Evolutionary conservation across 2,888 invertebrate species (phyloP).

Genomic region (Philereme transversata): DNA sequence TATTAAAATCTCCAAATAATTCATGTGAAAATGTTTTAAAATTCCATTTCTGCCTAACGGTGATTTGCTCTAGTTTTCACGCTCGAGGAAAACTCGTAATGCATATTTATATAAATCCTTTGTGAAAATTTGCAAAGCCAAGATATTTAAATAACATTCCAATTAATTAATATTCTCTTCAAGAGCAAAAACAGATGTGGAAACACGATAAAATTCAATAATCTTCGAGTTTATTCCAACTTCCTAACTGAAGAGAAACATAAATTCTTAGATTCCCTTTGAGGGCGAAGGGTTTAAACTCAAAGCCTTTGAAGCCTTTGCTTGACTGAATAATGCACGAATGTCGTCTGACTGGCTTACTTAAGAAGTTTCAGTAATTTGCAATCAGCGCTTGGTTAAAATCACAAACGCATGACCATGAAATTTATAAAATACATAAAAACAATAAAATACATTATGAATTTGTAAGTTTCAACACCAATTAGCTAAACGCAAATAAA

Average conservation of each 20-base stretch:
- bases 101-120: too few relatives aligned
- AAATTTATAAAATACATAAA: too few relatives aligned
- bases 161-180: not conserved
- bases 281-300: slow-evolving; percentile 24
- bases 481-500: not conserved
- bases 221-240: slow-evolving; percentile 9
- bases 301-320: slow-evolving; percentile 31
- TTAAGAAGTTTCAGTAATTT: slow-evolving; percentile 12
- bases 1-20: too few relatives aligned
- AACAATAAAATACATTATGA: too few relatives aligned
- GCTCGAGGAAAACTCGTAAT: too few relatives aligned
- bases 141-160: too few relatives aligned
- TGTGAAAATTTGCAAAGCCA: too few relatives aligned
- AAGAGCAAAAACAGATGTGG: not conserved
- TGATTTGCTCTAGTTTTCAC: too few relatives aligned
- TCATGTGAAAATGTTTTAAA: too few relatives aligned
- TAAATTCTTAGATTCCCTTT: slow-evolving; percentile 34
- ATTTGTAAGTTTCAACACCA: too few relatives aligned
- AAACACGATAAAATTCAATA: slow-evolving; percentile 24
- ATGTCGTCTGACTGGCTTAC: slow-evolving; percentile 2
- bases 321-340: slow-evolving; percentile 28
- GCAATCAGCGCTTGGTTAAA: slow-evolving; percentile 1
- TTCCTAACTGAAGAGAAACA: slow-evolving; percentile 23
- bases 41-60: too few relatives aligned
- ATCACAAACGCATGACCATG: too few relatives aligned